phyloP scores from a whole-genome alignment of 2,113 vertebrate species.

The Podarcis muralis region DNA sequence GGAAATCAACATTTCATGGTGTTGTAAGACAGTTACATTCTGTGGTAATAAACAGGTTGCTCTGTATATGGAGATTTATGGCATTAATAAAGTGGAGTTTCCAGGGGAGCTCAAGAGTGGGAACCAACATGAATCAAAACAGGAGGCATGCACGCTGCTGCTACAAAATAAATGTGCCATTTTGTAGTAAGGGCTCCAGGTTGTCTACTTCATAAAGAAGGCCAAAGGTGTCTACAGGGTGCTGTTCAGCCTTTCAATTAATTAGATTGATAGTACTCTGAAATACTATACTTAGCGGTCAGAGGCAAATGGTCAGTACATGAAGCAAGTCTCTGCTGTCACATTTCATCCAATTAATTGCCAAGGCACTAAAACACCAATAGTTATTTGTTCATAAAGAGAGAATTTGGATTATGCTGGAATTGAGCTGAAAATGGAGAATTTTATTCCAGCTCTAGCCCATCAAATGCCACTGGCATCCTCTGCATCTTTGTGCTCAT shows the following conservation, averaged over 20 bases:
- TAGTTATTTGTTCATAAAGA: slow-evolving; percentile 18
- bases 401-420: not conserved
- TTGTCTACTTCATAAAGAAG: not conserved
- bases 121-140: slow-evolving; percentile 32
- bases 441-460: slow-evolving; percentile 27
- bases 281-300: not conserved
- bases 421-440: not conserved
- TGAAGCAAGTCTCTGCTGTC: slow-evolving; percentile 8
- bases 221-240: not conserved
- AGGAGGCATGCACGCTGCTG: slow-evolving; percentile 19
- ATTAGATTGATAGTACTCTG: not conserved
- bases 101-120: not conserved
- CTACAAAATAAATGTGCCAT: not conserved
- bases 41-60: not conserved
- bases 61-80: not conserved
- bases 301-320: slow-evolving; percentile 21
- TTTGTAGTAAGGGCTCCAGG: slow-evolving; percentile 8
- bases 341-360: slow-evolving; percentile 25
- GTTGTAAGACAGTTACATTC: not conserved
- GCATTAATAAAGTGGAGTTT: slow-evolving; percentile 4
- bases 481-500: not conserved
- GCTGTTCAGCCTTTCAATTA: slow-evolving; percentile 5
- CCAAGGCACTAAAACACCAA: slow-evolving; percentile 44
- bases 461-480: not conserved
- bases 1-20: not conserved